Evolutionary conservation across 2,797 vertebrate species (phyloP).

Genomic region (Lacerta bilineata): DNA sequence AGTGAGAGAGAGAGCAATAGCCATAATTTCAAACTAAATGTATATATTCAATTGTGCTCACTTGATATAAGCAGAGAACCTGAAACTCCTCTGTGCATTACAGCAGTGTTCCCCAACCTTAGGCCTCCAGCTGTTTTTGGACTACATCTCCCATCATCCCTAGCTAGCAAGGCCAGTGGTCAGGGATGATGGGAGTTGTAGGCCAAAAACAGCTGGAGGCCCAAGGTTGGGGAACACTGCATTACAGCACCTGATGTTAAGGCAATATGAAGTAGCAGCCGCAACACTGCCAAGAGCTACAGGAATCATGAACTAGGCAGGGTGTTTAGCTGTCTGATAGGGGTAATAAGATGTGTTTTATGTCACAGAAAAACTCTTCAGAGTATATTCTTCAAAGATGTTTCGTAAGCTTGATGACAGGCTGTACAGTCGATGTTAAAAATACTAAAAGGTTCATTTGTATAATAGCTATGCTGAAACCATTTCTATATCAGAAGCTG

Average conservation of each 20-base stretch:
- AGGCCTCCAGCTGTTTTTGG: too few relatives aligned
- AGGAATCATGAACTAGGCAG: background rate
- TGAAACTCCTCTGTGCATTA: background rate
- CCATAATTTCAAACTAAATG: background rate
- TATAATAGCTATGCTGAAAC: background rate
- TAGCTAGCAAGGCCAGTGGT: too few relatives aligned
- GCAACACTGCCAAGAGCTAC: background rate
- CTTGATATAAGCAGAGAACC: background rate
- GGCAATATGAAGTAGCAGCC: background rate
- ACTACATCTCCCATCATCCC: too few relatives aligned
- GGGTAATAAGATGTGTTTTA: background rate
- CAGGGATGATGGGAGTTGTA: too few relatives aligned
- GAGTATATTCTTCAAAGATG: background rate
- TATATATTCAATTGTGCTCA: background rate
- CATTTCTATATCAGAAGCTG: background rate
- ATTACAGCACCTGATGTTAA: conserved; percentile 3
- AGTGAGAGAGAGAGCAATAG: background rate
- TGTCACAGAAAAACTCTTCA: background rate
- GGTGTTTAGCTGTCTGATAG: background rate
- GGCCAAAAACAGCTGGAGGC: too few relatives aligned
- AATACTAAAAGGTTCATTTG: background rate
- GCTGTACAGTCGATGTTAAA: background rate
- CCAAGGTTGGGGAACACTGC: too few relatives aligned
- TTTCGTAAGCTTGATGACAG: background rate
- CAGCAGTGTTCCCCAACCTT: background rate